These are phyloP conservation scores for Phyllopteryx taeniolatus DNA, from an alignment of 2,113 vertebrate genomes.

Conservation along the genomic window DNA sequence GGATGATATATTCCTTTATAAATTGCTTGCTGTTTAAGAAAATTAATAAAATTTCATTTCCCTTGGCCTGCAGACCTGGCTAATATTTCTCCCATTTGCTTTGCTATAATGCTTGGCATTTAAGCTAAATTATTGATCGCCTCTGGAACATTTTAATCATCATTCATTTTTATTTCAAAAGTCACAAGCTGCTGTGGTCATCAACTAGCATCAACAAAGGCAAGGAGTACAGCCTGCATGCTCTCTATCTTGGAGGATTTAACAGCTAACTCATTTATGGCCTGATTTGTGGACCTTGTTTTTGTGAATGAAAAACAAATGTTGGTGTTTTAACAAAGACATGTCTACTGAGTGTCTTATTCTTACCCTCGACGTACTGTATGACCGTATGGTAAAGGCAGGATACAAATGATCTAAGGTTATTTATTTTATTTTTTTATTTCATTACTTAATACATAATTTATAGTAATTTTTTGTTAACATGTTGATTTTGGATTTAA, in stretches of 20 bases:
- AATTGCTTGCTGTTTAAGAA: not conserved
- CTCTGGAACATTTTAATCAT: constrained; percentile 41
- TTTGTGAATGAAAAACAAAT: not conserved
- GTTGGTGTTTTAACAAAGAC: not conserved
- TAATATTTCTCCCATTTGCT: not conserved
- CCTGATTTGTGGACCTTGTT: not conserved
- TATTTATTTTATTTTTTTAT: not conserved
- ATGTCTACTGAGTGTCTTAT: not conserved
- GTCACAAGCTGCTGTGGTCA: constrained; percentile 34
- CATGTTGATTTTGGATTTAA: not conserved
- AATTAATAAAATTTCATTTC: constrained; percentile 1
- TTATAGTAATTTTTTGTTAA: not conserved
- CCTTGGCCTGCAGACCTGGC: constrained; percentile 1
- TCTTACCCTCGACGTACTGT: not conserved
- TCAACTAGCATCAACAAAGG: constrained; percentile 43
- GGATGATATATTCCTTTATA: not conserved
- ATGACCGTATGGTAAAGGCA: not conserved
- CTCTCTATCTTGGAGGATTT: not conserved
- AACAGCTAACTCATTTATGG: not conserved
- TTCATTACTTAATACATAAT: not conserved
- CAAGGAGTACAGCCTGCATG: constrained; percentile 26
- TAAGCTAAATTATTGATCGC: constrained; percentile 25
- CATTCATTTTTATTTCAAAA: constrained; percentile 34
- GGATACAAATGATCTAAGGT: not conserved
- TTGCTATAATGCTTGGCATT: not conserved